A percentile compares a stretch with the other conserved stretches of the same genome.
phyloP scores from a whole-genome alignment of 1,140 invertebrate genomes.

The Drosophila nasuta region DNA sequence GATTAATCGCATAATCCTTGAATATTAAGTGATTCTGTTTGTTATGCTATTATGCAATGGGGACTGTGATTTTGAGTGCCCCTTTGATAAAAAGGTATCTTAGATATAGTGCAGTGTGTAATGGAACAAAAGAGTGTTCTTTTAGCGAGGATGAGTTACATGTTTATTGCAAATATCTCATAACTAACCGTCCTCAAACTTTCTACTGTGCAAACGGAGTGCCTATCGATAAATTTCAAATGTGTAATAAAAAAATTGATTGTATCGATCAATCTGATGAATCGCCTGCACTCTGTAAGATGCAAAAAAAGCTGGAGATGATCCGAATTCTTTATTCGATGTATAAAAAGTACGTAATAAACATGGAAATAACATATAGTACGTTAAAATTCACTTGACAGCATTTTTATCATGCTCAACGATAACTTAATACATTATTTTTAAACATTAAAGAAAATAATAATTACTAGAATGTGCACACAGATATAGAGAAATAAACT shows the following conservation, averaged over 20 bases:
- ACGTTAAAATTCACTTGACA: too few relatives aligned
- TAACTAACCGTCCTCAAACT: too few relatives aligned
- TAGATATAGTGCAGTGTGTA: not conserved
- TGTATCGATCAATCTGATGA: slow-evolving; percentile 41
- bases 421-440: too few relatives aligned
- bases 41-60: not conserved
- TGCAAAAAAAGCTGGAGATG: too few relatives aligned
- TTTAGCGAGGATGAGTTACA: slow-evolving; percentile 30
- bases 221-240: fast-evolving
- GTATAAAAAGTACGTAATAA: not conserved
- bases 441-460: too few relatives aligned
- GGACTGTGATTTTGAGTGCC: not conserved
- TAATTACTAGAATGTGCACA: too few relatives aligned
- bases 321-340: not conserved
- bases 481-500: too few relatives aligned
- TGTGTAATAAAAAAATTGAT: not conserved
- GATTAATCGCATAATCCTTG: not conserved
- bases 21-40: not conserved
- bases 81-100: not conserved
- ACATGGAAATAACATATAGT: too few relatives aligned
- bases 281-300: not conserved
- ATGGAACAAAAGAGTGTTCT: not conserved
- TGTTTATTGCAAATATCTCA: slow-evolving; percentile 10
- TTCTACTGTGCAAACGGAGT: slow-evolving; percentile 26
- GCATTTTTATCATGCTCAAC: too few relatives aligned